Base-by-base conservation (phyloP, 2,797 vertebrate species). In the Gadopsis marmoratus region DNA sequence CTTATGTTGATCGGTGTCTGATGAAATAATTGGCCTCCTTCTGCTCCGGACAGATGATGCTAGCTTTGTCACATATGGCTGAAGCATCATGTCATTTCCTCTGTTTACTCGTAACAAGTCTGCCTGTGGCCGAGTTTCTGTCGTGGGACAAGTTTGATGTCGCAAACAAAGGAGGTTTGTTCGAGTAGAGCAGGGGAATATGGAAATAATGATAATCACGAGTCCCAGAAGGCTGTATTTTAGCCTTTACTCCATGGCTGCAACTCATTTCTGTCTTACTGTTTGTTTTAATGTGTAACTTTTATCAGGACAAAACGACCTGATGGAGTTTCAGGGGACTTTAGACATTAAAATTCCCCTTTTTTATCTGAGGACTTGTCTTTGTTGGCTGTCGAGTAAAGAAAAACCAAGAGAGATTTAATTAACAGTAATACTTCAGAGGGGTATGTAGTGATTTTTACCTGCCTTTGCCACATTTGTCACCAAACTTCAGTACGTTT, bases 141-240 rank as follows among this genome's bases (percentile, higher is more conserved):
- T 68, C 71, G 10, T n/a, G 48, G 59, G 13, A 23, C 31, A 37
- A 71, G 56, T 66, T 56, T 58, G 31, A 79, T 63, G 70, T 59
- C 12, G 3, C 56, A 65, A 69, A 82, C 67, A 84, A 88, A 78
- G 81, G 23, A 41, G 56, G 64, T 39, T 74, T 84, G 78, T 85
- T 77, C 45, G 23, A 4, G 33, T 1, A 16, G 47, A 23, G 10
- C 33, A 37, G 47, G 17, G 4, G 16, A 35, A 31, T 0, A 50
- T 47, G 60, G 33, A 61, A 11, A 51, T 26, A 26, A 26, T 26
- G 4, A 50, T 19, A 2, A 48, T n/a, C 19, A 48, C 56, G 19
- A 56, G 43, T 0, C 51, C 7, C 41, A 26, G 19, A 31, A 29
- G 50, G 6, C 26, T 78, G 29, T 45, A 13, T 16, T 29, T n/a